These are phyloP conservation scores for Taxidea taxus DNA, from an alignment of 2,113 vertebrate species.

Conservation along the genomic window DNA sequence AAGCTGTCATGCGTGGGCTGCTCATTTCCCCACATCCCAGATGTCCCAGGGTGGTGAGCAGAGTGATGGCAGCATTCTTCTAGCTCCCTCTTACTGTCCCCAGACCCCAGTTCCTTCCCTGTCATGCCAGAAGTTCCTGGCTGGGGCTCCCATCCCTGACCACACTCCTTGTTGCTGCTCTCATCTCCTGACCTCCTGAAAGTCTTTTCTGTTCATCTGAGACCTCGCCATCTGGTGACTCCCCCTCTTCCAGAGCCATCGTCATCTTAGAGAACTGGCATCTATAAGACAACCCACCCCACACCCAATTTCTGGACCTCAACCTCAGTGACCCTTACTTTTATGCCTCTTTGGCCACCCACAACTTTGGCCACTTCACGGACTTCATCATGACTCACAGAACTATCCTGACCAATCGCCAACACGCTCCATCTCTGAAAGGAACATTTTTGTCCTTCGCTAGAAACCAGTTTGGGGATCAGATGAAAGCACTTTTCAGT, in stretches of 20 bases:
- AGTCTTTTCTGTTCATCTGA: neutral
- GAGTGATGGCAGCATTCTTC: neutral
- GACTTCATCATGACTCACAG: neutral
- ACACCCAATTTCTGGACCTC: neutral
- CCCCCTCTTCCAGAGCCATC: neutral
- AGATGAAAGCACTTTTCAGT: neutral
- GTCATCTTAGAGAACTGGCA: neutral
- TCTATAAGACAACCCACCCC: neutral
- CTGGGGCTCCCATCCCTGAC: neutral
- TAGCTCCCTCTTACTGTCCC: neutral
- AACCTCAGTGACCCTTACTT: neutral
- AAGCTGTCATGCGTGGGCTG: neutral
- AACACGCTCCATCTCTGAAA: neutral
- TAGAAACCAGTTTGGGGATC: neutral
- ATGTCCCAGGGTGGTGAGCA: neutral
- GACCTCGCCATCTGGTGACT: neutral
- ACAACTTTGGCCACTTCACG: neutral
- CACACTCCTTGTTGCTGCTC: neutral
- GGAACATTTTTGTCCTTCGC: neutral
- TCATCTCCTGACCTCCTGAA: neutral
- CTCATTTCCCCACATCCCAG: neutral
- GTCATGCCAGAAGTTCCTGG: neutral
- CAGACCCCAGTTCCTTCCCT: neutral
- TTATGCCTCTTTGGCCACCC: neutral
- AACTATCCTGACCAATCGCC: neutral